These are phyloP conservation scores for Drosophila nigrodunni DNA, from an alignment of 1,140 invertebrate species.

Conservation along the genomic window DNA sequence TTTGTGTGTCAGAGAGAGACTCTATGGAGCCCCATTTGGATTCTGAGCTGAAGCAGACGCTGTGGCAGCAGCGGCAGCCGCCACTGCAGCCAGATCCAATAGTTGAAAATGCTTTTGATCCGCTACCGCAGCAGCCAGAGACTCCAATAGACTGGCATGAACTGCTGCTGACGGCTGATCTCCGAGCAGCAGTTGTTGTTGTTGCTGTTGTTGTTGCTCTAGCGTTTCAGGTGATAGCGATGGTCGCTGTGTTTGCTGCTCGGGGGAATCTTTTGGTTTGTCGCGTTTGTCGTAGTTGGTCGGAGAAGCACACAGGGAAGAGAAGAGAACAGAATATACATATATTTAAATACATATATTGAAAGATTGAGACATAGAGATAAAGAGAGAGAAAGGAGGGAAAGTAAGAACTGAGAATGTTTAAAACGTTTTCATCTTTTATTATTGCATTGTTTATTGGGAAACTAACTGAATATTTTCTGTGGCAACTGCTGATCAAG, in stretches of 20 bases:
- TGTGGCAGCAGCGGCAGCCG: slow-evolving; percentile 66
- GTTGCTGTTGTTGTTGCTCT: slow-evolving; percentile 45
- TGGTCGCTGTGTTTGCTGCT: slow-evolving; percentile 58
- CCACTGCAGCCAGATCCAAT: slow-evolving; percentile 73
- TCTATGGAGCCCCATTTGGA: slow-evolving; percentile 61
- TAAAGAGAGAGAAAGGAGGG: slow-evolving; percentile 41
- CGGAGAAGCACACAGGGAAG: slow-evolving; percentile 41
- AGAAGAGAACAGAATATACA: slow-evolving; percentile 54
- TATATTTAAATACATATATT: slow-evolving; percentile 45
- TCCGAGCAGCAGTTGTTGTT: slow-evolving; percentile 35
- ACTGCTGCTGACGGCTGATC: slow-evolving; percentile 66
- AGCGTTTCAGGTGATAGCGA: slow-evolving; percentile 60
- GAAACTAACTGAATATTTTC: slow-evolving; percentile 4
- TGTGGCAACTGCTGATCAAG: slow-evolving; percentile 10
- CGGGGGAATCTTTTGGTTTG: slow-evolving; percentile 61
- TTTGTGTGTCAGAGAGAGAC: slow-evolving; percentile 1
- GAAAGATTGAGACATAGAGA: slow-evolving; percentile 19
- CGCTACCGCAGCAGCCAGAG: slow-evolving; percentile 70
- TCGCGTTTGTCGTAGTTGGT: slow-evolving; percentile 45
- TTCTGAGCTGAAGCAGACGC: slow-evolving; percentile 63
- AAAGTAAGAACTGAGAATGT: slow-evolving; percentile 49
- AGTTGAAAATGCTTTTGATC: slow-evolving; percentile 79
- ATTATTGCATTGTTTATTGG: neutral
- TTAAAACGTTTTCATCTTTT: slow-evolving; percentile 27
- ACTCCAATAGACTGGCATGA: slow-evolving; percentile 71